Base-by-base conservation (phyloP, 2,797 vertebrate species). In the Galagoides demidoff region DNA sequence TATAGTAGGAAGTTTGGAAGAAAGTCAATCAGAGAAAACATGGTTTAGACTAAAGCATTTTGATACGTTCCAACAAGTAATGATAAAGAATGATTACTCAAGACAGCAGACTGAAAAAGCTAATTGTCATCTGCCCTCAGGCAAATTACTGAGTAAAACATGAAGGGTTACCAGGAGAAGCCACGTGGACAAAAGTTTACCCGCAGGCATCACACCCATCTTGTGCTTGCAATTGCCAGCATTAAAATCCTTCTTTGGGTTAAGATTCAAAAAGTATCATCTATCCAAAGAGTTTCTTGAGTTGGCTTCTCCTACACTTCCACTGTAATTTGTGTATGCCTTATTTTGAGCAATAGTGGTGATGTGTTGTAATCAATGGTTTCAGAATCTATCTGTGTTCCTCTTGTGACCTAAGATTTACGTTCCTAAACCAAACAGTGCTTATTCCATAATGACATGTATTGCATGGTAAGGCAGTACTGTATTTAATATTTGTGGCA, bases 311-410 rank as follows among this genome's bases (percentile, higher is more conserved):
- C 23, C 6, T 89, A 1, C 25, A 20, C 22, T 91, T 88, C 19
- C 52, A 84, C 6, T 87, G 16, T 3, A 86, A 92, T 90, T 92
- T 92, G 16, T 66, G 74, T 71, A 76, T 61, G 22, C 37, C 43
- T 92, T 68, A 55, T 3, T 85, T 88, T 86, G 71, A 90, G 27
- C 9, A 76, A 49, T 92, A 73, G 25, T 39, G 16, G 66, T 57
- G 20, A 31, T 81, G 23, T 87, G 39, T 91, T 97, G n/a, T 84
- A 82, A 85, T 81, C 77, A 22, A 16, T 83, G n/a, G 13, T 91
- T 93, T 95, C 34, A 55, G 8, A 90, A 70, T 88, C 7, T 57
- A 9, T 88, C 6, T 57, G 7, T 84, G 9, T 68, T 92, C 29
- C 45, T 88, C 13, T 74, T 9, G 89, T 71, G 19, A 31, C 22